A percentile compares a stretch with the other conserved stretches of the same genome.
Conservation (phyloP, 2,797 vertebrate genomes). For the Sebastes jordani region DNA sequence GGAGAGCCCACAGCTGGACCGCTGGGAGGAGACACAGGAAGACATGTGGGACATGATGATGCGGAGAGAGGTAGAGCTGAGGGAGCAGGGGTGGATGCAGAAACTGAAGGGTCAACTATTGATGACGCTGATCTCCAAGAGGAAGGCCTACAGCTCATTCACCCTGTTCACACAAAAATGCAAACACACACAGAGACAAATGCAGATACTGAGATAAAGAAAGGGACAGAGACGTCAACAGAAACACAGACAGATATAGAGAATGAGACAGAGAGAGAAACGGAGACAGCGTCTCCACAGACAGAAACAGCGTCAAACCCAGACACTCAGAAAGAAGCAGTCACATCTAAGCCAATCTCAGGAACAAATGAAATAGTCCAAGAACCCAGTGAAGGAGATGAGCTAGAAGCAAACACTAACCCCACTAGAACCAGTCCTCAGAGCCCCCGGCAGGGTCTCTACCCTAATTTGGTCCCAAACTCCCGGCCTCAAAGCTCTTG, state of each 20-base stretch:
- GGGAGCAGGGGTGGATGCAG: slow-evolving; percentile 20
- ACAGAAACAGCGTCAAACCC: slow-evolving; percentile 22
- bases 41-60: not conserved
- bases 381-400: slow-evolving; percentile 24
- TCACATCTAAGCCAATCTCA: slow-evolving; percentile 29
- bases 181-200: slow-evolving; percentile 36
- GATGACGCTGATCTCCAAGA: slow-evolving; percentile 69
- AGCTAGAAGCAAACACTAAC: slow-evolving; percentile 15
- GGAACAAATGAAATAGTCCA: slow-evolving; percentile 54
- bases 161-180: slow-evolving; percentile 39
- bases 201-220: slow-evolving; percentile 17
- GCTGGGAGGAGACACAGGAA: not conserved
- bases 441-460: slow-evolving; percentile 29
- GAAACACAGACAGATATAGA: slow-evolving; percentile 33
- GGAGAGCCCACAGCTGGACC: slow-evolving; percentile 29
- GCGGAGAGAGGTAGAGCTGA: slow-evolving; percentile 3
- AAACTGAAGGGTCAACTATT: slow-evolving; percentile 82
- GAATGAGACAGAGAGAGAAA: slow-evolving; percentile 21
- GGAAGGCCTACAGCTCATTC: slow-evolving; percentile 67
- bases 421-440: slow-evolving; percentile 28
- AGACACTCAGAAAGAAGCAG: slow-evolving; percentile 17
- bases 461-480: slow-evolving; percentile 58
- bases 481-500: slow-evolving; percentile 60
- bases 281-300: slow-evolving; percentile 19
- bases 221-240: not conserved